A percentile compares a stretch with the other conserved stretches of the same genome.
These are phyloP conservation scores for Hypotaenidia okinawae DNA, from an alignment of 2,797 vertebrate genomes.

Conservation along the genomic window DNA sequence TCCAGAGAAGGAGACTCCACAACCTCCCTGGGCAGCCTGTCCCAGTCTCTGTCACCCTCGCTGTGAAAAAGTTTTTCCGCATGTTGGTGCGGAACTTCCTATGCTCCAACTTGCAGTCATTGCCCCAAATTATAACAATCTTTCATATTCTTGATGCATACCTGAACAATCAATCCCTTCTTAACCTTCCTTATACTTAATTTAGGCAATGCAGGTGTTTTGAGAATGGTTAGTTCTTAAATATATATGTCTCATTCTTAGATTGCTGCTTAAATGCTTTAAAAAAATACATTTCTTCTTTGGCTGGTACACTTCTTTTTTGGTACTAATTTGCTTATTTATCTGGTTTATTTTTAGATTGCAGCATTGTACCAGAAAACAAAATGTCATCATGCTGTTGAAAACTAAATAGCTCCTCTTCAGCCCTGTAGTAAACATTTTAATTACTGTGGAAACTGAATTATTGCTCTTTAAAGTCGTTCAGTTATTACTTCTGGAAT, in stretches of 20 bases:
- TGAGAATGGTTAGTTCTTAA: neutral
- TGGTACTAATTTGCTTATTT: neutral
- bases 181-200: neutral
- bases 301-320: neutral
- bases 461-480: neutral
- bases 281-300: neutral
- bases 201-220: neutral
- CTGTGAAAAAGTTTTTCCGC: too few relatives aligned
- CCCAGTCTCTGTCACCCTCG: too few relatives aligned
- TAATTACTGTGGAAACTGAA: neutral
- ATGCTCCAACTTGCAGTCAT: too few relatives aligned
- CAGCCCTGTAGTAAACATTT: neutral
- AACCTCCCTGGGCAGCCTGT: too few relatives aligned
- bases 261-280: neutral
- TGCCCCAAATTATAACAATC: neutral
- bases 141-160: neutral
- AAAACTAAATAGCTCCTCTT: neutral
- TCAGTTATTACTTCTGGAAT: constrained; percentile 1
- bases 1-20: too few relatives aligned
- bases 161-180: neutral
- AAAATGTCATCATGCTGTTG: neutral
- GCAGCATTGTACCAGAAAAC: neutral
- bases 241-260: neutral
- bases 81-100: too few relatives aligned
- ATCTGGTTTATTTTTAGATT: neutral